phyloP scores from a whole-genome alignment of 2,113 vertebrate genomes.

The Elaphurus davidianus region DNA sequence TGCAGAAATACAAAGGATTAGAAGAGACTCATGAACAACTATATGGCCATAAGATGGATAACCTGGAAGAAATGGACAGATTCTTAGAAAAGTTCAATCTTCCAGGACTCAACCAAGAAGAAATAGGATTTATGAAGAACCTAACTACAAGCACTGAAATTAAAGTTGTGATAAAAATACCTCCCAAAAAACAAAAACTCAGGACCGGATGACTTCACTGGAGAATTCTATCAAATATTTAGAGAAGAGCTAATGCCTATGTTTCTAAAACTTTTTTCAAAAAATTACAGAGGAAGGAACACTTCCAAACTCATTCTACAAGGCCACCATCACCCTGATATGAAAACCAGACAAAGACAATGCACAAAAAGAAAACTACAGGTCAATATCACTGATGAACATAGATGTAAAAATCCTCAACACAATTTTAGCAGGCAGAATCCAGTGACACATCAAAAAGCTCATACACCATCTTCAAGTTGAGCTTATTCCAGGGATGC shows the following conservation, averaged over 20 bases:
- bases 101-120: neutral
- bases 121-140: neutral
- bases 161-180: neutral
- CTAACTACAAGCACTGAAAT: neutral
- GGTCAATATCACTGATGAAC: neutral
- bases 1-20: neutral
- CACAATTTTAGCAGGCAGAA: neutral
- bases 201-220: neutral
- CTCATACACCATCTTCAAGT: neutral
- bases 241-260: neutral
- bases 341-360: neutral
- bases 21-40: neutral
- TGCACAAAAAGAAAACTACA: neutral
- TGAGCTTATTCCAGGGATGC: neutral
- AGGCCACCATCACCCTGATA: neutral
- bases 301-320: neutral
- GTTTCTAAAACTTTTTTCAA: neutral
- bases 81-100: neutral
- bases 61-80: neutral
- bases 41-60: neutral
- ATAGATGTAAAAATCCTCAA: neutral
- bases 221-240: neutral
- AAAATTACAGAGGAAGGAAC: neutral
- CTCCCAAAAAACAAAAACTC: neutral
- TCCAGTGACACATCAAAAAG: neutral